These are phyloP conservation scores for Baccha elongata DNA, from an alignment of 2,888 invertebrate species.

Conservation along the genomic window DNA sequence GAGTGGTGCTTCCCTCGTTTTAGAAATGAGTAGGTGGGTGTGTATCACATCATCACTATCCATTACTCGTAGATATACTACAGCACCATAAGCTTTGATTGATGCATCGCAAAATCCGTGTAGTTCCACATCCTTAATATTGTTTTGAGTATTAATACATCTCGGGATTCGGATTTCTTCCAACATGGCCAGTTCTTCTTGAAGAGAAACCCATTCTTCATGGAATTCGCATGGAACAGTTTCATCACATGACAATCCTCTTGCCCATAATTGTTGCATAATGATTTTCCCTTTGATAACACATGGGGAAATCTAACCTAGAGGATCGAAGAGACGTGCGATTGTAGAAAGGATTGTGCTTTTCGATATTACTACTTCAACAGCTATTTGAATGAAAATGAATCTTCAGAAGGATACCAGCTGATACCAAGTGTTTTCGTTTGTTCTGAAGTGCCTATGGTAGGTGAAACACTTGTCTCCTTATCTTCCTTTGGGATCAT, in stretches of 20 bases:
- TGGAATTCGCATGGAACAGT: not conserved
- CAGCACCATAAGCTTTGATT: slow-evolving; percentile 30
- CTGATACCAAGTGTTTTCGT: slow-evolving; percentile 1
- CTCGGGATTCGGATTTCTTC: not conserved
- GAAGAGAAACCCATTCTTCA: not conserved
- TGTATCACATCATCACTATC: not conserved
- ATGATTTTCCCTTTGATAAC: slow-evolving; percentile 1
- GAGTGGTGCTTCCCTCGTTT: slow-evolving; percentile 8
- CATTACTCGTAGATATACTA: slow-evolving; percentile 8
- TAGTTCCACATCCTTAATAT: not conserved
- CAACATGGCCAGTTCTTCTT: not conserved
- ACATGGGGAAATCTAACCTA: slow-evolving; percentile 18
- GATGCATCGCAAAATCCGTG: slow-evolving; percentile 53
- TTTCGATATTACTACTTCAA: not conserved
- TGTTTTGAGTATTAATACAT: not conserved
- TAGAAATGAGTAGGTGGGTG: slow-evolving; percentile 8
- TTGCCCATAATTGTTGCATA: slow-evolving; percentile 4
- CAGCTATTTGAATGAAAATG: not conserved
- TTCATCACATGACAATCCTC: slow-evolving; percentile 3
- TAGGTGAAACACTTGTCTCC: not conserved
- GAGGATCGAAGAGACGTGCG: not conserved
- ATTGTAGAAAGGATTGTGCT: slow-evolving; percentile 14
- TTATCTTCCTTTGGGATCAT: not conserved
- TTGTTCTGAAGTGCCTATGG: not conserved
- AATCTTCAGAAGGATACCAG: slow-evolving; percentile 1